Evolutionary conservation across 2,113 vertebrate genomes (phyloP), one percentile per base, ranked within the genome.

Genomic region (Ophthalmolycus amberensis): DNA sequence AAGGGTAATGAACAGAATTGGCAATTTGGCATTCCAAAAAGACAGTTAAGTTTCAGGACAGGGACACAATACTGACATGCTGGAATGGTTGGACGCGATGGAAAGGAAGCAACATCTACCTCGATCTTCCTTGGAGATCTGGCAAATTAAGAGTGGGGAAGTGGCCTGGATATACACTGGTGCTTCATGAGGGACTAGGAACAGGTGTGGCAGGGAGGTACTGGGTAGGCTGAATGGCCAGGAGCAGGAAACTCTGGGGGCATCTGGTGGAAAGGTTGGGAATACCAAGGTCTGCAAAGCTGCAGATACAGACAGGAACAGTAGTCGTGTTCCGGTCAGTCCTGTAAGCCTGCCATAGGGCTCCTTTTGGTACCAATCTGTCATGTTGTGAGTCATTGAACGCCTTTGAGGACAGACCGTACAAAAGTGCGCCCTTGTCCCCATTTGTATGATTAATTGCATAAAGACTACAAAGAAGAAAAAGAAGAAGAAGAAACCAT

Each of bases 251-350:
- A 70, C 29, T 78, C 38, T 76, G 5, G 29, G 15, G n/a, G 6
- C 50, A 44, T 44, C 64, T 59, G 40, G 56, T 79, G 58, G 58
- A 64, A 32, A 71, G n/a, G 58, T 79, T 69, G 6, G 16, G n/a
- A 63, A 52, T 29, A 4, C 62, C 8, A 44, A 37, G 20, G 7
- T 37, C 18, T 25, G 12, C 6, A 16, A 44, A 22, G 27, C 1
- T 46, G n/a, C 12, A 42, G 8, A 11, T 3, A 18, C 27, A 2
- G 1, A 3, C 8, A 0, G 11, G 18, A 64, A 18, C 46, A 44
- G 50, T 52, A 1, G 20, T n/a, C 50, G 15, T 48, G 44, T 15
- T 46, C 5, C 0, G 14, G 2, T 12, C 44, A 46, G 44, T 18
- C 44, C 50, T n/a, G 15, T 16, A 48, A 6, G 50, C 3, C 18